phyloP scores from a whole-genome alignment of 2,888 invertebrate genomes.

The Dexiosoma caninum region DNA sequence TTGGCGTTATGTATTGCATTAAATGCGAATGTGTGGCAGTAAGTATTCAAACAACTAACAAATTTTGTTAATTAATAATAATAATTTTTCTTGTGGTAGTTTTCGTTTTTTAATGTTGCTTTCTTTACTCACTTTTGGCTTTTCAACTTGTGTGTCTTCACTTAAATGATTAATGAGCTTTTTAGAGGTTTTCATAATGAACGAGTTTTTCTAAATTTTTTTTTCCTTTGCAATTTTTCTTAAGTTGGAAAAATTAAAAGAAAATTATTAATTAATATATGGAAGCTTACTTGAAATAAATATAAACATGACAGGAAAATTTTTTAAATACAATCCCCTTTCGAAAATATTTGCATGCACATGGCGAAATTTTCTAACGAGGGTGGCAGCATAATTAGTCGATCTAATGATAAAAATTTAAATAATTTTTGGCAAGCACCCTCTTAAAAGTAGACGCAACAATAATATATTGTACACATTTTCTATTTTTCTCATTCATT shows the following conservation, averaged over 20 bases:
- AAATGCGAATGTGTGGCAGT: conserved; percentile 96
- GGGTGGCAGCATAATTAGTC: not conserved
- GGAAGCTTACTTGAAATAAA: conserved; percentile 13
- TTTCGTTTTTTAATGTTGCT: not conserved
- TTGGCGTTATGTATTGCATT: conserved; percentile 96
- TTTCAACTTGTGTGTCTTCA: not conserved
- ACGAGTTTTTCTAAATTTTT: conserved; percentile 37
- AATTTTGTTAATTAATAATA: conserved; percentile 14
- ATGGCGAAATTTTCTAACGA: not conserved
- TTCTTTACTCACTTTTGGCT: not conserved
- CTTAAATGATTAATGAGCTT: conserved; percentile 74
- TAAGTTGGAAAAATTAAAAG: not conserved
- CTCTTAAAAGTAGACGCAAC: not conserved
- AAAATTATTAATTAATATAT: conserved; percentile 16
- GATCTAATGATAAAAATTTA: not conserved
- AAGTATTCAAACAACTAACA: conserved; percentile 79
- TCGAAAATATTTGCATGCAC: not conserved
- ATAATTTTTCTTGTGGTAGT: not conserved
- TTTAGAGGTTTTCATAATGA: conserved; percentile 69
- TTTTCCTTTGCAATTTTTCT: conserved; percentile 21
- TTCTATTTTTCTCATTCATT: too few species aligned
- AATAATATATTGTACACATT: not conserved
- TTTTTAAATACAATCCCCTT: conserved; percentile 5
- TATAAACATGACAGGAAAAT: conserved; percentile 52
- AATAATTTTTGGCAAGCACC: not conserved